These are phyloP conservation scores for Cybosia mesomella DNA, from an alignment of 2,888 invertebrate species.

Conservation along the genomic window DNA sequence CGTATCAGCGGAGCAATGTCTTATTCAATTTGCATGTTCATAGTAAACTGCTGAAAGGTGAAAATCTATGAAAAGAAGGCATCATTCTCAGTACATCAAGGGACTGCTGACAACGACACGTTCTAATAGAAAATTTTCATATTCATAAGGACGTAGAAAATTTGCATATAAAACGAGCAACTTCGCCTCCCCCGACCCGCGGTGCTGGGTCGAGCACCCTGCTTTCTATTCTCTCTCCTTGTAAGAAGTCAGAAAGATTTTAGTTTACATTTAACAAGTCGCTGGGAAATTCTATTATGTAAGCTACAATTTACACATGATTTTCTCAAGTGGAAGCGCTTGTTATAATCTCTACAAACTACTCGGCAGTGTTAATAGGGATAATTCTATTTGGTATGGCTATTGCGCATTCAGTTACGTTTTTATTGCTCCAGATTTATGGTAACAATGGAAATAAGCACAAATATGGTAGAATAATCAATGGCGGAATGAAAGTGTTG, in stretches of 20 bases:
- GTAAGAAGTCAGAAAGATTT: slow-evolving; percentile 70
- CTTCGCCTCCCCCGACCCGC: slow-evolving; percentile 68
- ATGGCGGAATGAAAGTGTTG: slow-evolving; percentile 35
- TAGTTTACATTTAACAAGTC: slow-evolving; percentile 63
- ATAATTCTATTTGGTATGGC: slow-evolving; percentile 9
- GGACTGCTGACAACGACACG: slow-evolving; percentile 84
- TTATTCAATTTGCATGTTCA: slow-evolving; percentile 66
- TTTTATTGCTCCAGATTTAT: slow-evolving; percentile 24
- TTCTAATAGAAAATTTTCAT: slow-evolving; percentile 87
- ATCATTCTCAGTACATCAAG: slow-evolving; percentile 73
- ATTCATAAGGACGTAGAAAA: slow-evolving; percentile 85
- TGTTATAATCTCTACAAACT: slow-evolving; percentile 33
- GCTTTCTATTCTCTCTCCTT: slow-evolving; percentile 76
- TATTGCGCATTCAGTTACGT: slow-evolving; percentile 2
- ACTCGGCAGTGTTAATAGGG: slow-evolving; percentile 16
- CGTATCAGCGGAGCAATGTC: slow-evolving; percentile 37
- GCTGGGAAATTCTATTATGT: slow-evolving; percentile 45
- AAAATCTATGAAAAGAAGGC: slow-evolving; percentile 69
- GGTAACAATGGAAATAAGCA: slow-evolving; percentile 28
- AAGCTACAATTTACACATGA: slow-evolving; percentile 52
- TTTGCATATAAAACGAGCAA: slow-evolving; percentile 87
- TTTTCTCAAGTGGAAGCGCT: slow-evolving; percentile 40
- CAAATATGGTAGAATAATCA: slow-evolving; percentile 35
- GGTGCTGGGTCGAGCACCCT: slow-evolving; percentile 71
- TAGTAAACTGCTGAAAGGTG: slow-evolving; percentile 66